A percentile compares a stretch with the other conserved stretches of the same genome.
Conservation (phyloP, 2,113 vertebrate species). For the Onychostoma macrolepis region DNA sequence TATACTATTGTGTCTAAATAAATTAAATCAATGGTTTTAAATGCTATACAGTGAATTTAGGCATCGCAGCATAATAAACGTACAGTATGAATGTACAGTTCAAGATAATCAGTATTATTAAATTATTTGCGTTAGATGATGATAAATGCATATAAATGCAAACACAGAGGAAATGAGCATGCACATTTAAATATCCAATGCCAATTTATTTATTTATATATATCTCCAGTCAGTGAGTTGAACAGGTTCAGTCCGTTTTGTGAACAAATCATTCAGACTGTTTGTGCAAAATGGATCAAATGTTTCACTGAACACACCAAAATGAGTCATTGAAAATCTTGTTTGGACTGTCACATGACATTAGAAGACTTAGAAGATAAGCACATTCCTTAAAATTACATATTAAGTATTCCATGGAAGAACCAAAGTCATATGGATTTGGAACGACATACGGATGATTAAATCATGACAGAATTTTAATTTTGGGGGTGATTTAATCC, state of each 20-base stretch:
- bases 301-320: neutral
- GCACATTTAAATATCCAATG: neutral
- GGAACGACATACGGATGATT: neutral
- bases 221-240: neutral
- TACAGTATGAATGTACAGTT: neutral
- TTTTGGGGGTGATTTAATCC: constrained; percentile 23
- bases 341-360: neutral
- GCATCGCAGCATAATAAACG: neutral
- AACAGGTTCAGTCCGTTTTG: neutral
- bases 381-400: neutral
- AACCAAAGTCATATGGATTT: constrained; percentile 20
- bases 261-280: neutral
- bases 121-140: neutral
- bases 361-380: neutral
- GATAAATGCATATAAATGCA: neutral
- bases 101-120: no score
- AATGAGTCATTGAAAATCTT: neutral
- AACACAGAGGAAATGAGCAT: neutral
- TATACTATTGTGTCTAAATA: neutral
- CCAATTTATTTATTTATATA: neutral
- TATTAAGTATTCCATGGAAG: neutral
- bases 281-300: neutral
- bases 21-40: neutral
- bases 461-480: neutral
- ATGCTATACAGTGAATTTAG: neutral